Conservation (phyloP, 2,797 vertebrate species). For the Sciurus vulgaris region DNA sequence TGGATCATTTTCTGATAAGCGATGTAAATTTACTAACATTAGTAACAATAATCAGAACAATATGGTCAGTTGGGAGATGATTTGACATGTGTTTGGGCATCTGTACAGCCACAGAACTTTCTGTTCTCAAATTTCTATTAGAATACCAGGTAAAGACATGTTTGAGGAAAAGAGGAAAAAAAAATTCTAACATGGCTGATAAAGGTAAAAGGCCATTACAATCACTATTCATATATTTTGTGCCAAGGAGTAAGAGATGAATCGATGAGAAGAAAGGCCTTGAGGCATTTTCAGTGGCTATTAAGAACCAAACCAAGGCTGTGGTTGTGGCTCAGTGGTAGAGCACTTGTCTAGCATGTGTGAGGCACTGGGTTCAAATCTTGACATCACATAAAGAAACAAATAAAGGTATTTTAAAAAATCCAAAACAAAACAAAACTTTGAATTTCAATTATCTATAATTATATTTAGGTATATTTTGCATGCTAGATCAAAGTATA, state of each 20-base stretch:
- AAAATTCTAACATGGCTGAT: neutral
- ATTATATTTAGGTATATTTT: neutral
- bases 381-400: too few relatives aligned
- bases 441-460: neutral
- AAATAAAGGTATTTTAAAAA: too few relatives aligned
- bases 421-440: neutral
- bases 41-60: slow-evolving; percentile 21
- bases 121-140: slow-evolving; percentile 9
- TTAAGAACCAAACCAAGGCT: neutral
- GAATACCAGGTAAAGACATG: neutral
- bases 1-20: neutral
- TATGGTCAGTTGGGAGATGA: neutral
- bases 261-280: neutral
- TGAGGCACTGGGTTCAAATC: too few relatives aligned
- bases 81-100: neutral
- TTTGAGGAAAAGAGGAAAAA: neutral
- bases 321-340: too few relatives aligned
- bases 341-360: too few relatives aligned
- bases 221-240: neutral
- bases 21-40: slow-evolving; percentile 22
- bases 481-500: neutral
- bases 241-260: slow-evolving; percentile 29
- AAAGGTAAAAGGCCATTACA: neutral
- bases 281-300: neutral
- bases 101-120: neutral